Base-by-base conservation (phyloP, 1,140 invertebrate species). In the Dreissena rostriformis region DNA sequence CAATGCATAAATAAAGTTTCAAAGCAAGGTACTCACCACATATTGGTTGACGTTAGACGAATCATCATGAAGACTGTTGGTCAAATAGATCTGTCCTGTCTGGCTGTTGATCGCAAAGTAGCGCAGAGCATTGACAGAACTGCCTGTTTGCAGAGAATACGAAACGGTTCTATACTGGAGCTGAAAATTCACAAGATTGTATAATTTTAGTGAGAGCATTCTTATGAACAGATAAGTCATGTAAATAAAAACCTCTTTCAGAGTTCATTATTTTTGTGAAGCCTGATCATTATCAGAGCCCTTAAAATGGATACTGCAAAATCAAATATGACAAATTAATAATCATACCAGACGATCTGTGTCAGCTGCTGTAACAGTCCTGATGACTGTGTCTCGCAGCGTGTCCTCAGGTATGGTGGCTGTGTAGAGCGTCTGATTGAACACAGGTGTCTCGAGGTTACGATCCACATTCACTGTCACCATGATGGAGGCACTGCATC, bases 401-500 rank as follows among this genome's bases (percentile, higher is more conserved):
- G 28, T 68, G 26, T 84, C 89, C n/a, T 90, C 86, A 26, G 53
- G 73, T 53, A 90, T 84, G 11, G 57, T 66, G 19, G 52, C 52
- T 12, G 14, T 55, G 76, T 90, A 90, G 19, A 26, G 29, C 1
- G 12, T 8, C 7, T 67, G 22, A 51, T 65, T 77, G 76, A 89
- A 88, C 14, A 87, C 67, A 5, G 90, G 90, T 8, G 68, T 39
- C 26, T 86, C 63, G 39, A 86, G 76, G 70, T 91, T 90, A 61
- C 87, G 75, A 15, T 67, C 74, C 6, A 90, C 87, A 49, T 72
- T 90, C 15, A 90, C 86, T 55, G 72, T 79, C 12, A 87, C 87
- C 4, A 52, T 96, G 0, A 96, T 51, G 10, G 73, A 72, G 1
- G n/a, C 74, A 15, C 22, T 39, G 28, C 82, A 82, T 0, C 19